phyloP scores from a whole-genome alignment of 2,113 vertebrate species.

The Hipposideros armiger region DNA sequence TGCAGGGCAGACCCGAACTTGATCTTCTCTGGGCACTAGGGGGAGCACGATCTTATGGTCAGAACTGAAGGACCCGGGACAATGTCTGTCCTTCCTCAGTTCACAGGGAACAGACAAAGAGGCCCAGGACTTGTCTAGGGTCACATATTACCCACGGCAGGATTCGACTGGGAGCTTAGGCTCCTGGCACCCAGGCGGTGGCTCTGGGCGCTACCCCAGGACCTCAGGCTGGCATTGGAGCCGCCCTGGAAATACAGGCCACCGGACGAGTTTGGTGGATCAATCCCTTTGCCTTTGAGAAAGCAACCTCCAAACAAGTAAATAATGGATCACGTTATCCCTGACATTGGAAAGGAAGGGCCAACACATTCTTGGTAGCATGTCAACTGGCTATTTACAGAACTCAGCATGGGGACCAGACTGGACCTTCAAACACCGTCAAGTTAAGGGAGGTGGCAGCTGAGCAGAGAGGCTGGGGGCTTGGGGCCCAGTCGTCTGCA shows the following conservation, averaged over 20 bases:
- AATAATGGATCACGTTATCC: constrained; percentile 74
- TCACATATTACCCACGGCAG: neutral
- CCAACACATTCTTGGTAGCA: constrained; percentile 59
- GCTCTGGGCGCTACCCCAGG: neutral
- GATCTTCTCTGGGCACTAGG: neutral
- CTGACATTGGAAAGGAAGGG: constrained; percentile 55
- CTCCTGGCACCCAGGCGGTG: neutral
- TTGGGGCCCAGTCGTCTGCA: neutral
- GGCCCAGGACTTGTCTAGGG: neutral
- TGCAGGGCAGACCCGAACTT: neutral
- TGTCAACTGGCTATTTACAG: constrained; percentile 60
- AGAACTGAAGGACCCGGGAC: neutral
- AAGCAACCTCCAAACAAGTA: constrained; percentile 60
- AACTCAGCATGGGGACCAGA: neutral
- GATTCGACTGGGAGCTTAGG: neutral
- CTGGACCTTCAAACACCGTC: fast-evolving
- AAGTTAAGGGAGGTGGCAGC: too few species aligned
- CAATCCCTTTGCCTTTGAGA: neutral
- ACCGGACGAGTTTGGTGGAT: neutral
- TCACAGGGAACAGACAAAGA: neutral
- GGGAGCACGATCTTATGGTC: neutral
- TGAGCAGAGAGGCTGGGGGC: neutral
- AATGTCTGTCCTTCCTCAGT: neutral
- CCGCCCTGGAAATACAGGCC: neutral
- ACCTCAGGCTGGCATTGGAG: neutral